phyloP scores from a whole-genome alignment of 1,140 invertebrate genomes.

The Drosophila teissieri region DNA sequence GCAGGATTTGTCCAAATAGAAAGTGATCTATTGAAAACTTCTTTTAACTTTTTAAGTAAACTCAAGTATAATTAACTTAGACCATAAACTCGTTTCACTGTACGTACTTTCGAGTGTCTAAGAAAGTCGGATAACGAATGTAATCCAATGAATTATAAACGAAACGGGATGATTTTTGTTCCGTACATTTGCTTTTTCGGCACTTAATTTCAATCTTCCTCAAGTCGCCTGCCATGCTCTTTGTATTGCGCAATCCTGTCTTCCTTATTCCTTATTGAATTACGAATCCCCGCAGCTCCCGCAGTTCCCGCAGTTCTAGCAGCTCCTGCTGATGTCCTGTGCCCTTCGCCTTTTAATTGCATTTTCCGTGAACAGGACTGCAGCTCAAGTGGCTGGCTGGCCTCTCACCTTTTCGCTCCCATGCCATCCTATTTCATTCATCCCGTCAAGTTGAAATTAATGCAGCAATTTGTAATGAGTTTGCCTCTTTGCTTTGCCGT shows the following conservation, averaged over 20 bases:
- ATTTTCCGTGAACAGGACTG: conserved; percentile 69
- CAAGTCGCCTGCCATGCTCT: conserved; percentile 49
- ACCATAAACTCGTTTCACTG: neutral
- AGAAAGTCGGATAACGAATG: too few relatives aligned
- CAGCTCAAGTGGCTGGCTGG: conserved; percentile 68
- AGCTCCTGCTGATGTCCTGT: conserved; percentile 10
- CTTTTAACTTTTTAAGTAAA: neutral
- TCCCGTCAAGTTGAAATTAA: conserved; percentile 73
- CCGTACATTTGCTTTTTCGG: conserved; percentile 52
- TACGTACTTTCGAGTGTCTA: neutral
- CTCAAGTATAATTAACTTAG: neutral
- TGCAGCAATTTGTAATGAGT: conserved; percentile 82
- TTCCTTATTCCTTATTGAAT: conserved; percentile 69
- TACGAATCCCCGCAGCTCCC: conserved; percentile 33
- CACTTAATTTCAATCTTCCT: conserved; percentile 64
- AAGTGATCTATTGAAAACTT: neutral
- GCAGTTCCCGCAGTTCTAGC: too few relatives aligned
- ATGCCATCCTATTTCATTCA: neutral
- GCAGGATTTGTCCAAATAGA: too few relatives aligned
- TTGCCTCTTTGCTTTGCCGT: conserved; percentile 54
- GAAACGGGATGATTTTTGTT: neutral
- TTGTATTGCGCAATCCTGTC: conserved; percentile 60
- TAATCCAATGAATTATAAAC: neutral
- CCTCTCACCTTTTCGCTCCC: conserved; percentile 16
- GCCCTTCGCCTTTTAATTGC: conserved; percentile 71